Evolutionary conservation across 2,113 vertebrate species (phyloP).

Genomic region (Chiloscyllium plagiosum): DNA sequence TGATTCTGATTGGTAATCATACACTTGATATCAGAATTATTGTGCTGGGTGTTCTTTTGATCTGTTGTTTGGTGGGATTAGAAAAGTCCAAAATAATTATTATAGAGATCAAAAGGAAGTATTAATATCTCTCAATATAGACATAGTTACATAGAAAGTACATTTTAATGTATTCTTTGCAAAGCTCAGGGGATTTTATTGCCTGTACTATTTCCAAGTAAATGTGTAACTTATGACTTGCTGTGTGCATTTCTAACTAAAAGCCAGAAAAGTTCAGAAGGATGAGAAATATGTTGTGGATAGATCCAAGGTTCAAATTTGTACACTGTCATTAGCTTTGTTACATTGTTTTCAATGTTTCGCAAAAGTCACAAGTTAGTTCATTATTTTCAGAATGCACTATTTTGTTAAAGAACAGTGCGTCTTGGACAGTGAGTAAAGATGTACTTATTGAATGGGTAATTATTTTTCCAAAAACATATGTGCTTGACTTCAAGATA

Average conservation of each 20-base stretch:
- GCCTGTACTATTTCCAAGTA: not conserved
- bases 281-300: not conserved
- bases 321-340: not conserved
- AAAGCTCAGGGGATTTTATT: not conserved
- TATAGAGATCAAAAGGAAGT: not conserved
- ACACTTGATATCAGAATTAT: not conserved
- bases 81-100: not conserved
- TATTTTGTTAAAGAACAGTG: constrained; percentile 1
- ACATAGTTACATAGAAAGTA: not conserved
- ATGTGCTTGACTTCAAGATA: not conserved
- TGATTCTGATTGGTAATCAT: not conserved
- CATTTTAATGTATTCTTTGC: not conserved
- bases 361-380: not conserved
- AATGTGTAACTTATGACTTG: not conserved
- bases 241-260: not conserved
- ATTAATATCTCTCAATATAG: not conserved
- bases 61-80: not conserved
- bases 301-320: not conserved
- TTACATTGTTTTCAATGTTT: constrained; percentile 18
- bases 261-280: not conserved
- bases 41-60: not conserved
- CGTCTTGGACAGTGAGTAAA: constrained; percentile 15
- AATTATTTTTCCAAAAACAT: not conserved
- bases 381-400: constrained; percentile 25
- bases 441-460: not conserved